Evolutionary conservation across 1,140 invertebrate genomes (phyloP), one percentile per base, ranked within the genome.

Genomic region (Solen grandis): DNA sequence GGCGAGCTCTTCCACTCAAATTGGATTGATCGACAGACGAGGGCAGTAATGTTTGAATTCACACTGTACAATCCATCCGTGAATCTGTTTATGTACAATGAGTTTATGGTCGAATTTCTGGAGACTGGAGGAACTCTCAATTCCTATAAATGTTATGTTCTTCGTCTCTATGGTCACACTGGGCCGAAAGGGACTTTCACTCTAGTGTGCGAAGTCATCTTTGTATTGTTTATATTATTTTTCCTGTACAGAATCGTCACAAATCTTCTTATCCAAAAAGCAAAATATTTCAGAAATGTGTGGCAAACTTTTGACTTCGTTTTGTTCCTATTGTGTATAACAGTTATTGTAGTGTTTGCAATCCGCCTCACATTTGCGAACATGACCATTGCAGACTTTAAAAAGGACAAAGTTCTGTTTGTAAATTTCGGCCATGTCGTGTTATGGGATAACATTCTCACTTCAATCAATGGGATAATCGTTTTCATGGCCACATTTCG

Each of bases 1-100:
- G 76, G 89, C 8, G 83, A 88, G 52, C 81, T 94, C 5, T 68
- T 91, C 38, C 72, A 79, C 5, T 74, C 84, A 36, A 77, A 65
- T 31, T 94, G 94, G 94, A 90, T 94, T 14, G 93, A 94, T 80
- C 66, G 89, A 50, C 73, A 89, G 16, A 94, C 94, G 0, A 84
- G 93, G 82, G 93, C 92, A 5, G 88, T 94, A 10, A 91, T 94
- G 69, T 82, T 93, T 5, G 93, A 94, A 75, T 93, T 93, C 79
- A 93, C 93, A 5, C 86, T 93, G 0, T 94, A 93, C 80, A 94
- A 94, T 86, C 91, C 92, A 5, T 86, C 86, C 55, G 80, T 82
- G 0, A 88, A 89, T 50, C 31, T 88, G 35, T 88, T 90, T 65
- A 55, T 73, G 10, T 85, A 84, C 41, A 65, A 76, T 13, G 74